Base-by-base conservation (phyloP, 2,888 invertebrate species). In the Thyatira batis region DNA sequence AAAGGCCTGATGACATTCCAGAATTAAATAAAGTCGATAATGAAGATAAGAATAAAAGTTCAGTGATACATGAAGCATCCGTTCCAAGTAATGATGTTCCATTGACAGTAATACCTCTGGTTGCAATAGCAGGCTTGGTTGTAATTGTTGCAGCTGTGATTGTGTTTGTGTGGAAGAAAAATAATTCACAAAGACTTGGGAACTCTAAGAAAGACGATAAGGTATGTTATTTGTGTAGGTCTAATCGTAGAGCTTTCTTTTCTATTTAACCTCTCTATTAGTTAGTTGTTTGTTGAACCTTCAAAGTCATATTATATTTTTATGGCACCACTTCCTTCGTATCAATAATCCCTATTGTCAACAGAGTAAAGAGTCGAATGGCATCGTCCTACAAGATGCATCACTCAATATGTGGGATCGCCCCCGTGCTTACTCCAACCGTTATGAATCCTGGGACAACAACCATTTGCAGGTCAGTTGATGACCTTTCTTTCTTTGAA, bases 321-420 rank as follows among this genome's bases (percentile, higher is more conserved):
- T 20, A 52, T 33, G 13, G 52, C 20, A 33, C 49, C 25, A 48
- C 21, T 11, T 55, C 27, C 50, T 58, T 49, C n/a, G 45, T 48
- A 20, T 17, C 39, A 54, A 49, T 57, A 57, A 70, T 66, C 64
- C 67, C 76, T 86, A 70, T 85, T 87, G 73, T 89, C 78, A 73
- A 60, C 87, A 96, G 96, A 94, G 94, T 71, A 96, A 96, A 83
- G 95, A 95, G 76, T 92, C 93, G 45, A 93, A 93, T 64, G 94
- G 93, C 49, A 94, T 94, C 65, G 94, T 94, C 57, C 92, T 95
- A 49, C 94, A 94, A 80, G 95, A 95, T 71, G 93, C 94, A 23
- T 92, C 94, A 43, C 87, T 97, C 85, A 96, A 96, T 80, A 94
- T 96, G 76, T 97, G 97, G 97, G 93, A 95, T 60, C 95, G 96